Evolutionary conservation across 2,797 vertebrate genomes (phyloP), one percentile per base, ranked within the genome.

Genomic region (Todus mexicanus): DNA sequence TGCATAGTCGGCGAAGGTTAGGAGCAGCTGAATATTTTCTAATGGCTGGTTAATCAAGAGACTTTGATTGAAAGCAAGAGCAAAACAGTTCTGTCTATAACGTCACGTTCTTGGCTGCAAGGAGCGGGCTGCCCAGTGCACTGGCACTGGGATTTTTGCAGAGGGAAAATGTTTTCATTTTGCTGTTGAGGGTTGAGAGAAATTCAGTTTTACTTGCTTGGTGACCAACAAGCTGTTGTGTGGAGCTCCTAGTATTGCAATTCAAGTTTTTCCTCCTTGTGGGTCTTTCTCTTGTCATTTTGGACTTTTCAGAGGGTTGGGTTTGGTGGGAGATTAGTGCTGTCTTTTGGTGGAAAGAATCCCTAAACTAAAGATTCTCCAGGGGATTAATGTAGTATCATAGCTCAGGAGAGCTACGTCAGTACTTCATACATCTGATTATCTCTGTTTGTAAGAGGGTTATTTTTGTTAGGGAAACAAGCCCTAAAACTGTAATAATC

Each of bases 401-500:
- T 47, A 89, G 75, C 65, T 92, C 59, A 84, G 89, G 65, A 83
- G 89, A 75, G 18, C 61, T 87, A 42, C 48, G 21, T 47, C 42
- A 54, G 40, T 80, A 47, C 35, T 68, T 83, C 69, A 60, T 26
- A 47, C 33, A 35, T 83, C 56, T 75, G 87, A 76, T 86, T 50
- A 40, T 19, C 2, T 87, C 2, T 87, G 50, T 87, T 81, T 90
- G 45, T 27, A 54, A 61, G 60, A 77, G 40, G 48, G 47, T 91
- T 93, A 48, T 92, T 91, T 93, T 89, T 57, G 43, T 82, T 70
- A 75, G 56, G 47, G 56, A 76, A 83, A n/a, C 45, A 85, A 93
- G 35, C 35, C 35, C 33, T 72, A 71, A 38, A 77, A 19, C 65
- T 56, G 4, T 54, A 79, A 68, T 66, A 89, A 71, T 74, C 31